These are phyloP conservation scores for Passer domesticus DNA, from an alignment of 2,113 vertebrate species.

Conservation along the genomic window DNA sequence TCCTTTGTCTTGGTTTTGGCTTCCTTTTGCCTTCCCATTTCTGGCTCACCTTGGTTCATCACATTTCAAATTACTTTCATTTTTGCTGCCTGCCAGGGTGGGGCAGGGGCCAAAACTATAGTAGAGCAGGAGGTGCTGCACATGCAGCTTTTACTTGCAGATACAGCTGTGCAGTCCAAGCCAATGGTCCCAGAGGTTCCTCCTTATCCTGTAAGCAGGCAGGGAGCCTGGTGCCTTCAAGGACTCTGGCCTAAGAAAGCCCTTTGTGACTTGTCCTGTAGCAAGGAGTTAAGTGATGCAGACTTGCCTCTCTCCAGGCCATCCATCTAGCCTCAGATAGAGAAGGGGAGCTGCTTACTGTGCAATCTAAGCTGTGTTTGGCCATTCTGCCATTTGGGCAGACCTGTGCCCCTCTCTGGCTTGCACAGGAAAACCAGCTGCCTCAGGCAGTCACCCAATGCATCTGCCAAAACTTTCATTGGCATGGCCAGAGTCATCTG, in stretches of 20 bases:
- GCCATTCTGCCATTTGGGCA: not conserved
- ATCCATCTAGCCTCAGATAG: not conserved
- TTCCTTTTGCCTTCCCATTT: not conserved
- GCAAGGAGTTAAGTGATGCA: not conserved
- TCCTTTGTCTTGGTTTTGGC: not conserved
- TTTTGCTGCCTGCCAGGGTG: not conserved
- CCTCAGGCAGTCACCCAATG: not conserved
- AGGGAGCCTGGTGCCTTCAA: not conserved
- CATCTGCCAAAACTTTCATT: not conserved
- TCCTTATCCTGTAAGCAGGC: not conserved
- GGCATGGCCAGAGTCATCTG: not conserved
- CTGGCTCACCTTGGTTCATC: not conserved
- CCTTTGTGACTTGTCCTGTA: not conserved
- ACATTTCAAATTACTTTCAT: not conserved
- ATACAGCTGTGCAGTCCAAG: not conserved
- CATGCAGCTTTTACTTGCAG: not conserved
- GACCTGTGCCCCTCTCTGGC: not conserved
- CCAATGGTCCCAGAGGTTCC: not conserved
- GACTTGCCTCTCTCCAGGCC: not conserved
- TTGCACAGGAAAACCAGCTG: not conserved
- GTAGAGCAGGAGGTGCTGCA: not conserved
- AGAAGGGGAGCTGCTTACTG: not conserved
- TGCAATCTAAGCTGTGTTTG: not conserved
- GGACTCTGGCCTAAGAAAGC: not conserved
- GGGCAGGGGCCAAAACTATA: not conserved